Evolutionary conservation across 2,797 vertebrate species (phyloP), one percentile per base, ranked within the genome.

Genomic region (Eurystomus glaucurus): DNA sequence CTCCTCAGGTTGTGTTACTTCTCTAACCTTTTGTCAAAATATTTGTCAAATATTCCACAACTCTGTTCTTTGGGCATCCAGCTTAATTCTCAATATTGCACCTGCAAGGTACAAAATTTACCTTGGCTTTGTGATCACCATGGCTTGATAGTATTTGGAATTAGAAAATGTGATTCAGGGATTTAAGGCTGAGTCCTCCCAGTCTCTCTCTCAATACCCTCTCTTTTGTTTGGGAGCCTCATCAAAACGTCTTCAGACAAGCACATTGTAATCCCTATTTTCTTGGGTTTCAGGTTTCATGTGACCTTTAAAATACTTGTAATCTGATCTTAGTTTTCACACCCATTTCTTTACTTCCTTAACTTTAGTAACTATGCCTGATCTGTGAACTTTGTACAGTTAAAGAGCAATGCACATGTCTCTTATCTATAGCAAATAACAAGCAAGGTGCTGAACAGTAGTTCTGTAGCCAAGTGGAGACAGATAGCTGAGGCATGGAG

Each of bases 361-460:
- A 54, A 74, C 72, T 77, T 81, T 6, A 55, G 29, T 51, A 41
- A 60, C 37, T 43, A 10, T 74, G 55, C 50, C 66, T n/a, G 31
- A 19, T 66, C 31, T 57, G 66, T 92, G 91, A 82, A 87, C 83
- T 95, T 93, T 85, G 80, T 66, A 77, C 69, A 57, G n/a, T 85
- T 48, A 11, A 68, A n/a, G 12, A 85, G 68, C 62, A 68, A 50
- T 21, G 69, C 11, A 2, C 20, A 4, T 11, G 13, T 78, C 29
- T 83, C 68, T 94, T 90, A 90, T 85, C 91, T 91, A 41, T 29
- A 71, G 55, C 71, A 92, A 96, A 90, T 83, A 93, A 41, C 46
- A 84, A 39, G 43, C 55, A 57, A 72, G 54, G 48, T 3, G 2
- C 39, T 69, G 76, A 90, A 55, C 57, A 68, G 39, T 85, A 46